phyloP scores from a whole-genome alignment of 2,797 vertebrate species.

The Myotis myotis region DNA sequence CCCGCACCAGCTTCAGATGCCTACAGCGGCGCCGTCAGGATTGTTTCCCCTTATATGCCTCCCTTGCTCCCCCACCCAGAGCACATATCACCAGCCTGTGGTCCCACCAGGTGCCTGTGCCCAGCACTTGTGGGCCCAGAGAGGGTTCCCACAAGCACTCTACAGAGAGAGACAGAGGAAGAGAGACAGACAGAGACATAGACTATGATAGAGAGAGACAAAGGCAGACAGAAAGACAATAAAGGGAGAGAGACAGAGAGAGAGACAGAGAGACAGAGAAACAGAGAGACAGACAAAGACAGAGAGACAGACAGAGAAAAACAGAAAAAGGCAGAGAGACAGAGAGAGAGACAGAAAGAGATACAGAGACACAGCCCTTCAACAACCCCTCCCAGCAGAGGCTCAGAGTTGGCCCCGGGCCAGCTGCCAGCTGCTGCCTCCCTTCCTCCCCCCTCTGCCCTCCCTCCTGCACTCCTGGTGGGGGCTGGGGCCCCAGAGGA shows the following conservation, averaged over 20 bases:
- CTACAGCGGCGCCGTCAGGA: not conserved
- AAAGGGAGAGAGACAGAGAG: not conserved
- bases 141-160: not conserved
- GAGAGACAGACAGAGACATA: not conserved
- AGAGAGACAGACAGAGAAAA: not conserved
- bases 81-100: not conserved
- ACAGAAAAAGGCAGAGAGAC: not conserved
- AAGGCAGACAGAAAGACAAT: no score
- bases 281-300: no score
- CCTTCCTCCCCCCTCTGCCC: not conserved
- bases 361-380: not conserved
- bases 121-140: not conserved
- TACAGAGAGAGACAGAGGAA: not conserved
- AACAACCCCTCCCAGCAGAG: conserved; percentile 60
- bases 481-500: not conserved
- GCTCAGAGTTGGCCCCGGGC: conserved; percentile 67
- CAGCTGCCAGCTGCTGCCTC: conserved; percentile 81
- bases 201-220: no score
- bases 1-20: not conserved
- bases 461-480: not conserved
- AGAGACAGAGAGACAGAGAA: not conserved
- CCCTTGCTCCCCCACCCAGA: not conserved
- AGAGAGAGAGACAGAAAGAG: not conserved
- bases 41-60: not conserved
- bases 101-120: no score